Base-by-base conservation (phyloP, 1,140 invertebrate species). In the Drosophila persimilis region DNA sequence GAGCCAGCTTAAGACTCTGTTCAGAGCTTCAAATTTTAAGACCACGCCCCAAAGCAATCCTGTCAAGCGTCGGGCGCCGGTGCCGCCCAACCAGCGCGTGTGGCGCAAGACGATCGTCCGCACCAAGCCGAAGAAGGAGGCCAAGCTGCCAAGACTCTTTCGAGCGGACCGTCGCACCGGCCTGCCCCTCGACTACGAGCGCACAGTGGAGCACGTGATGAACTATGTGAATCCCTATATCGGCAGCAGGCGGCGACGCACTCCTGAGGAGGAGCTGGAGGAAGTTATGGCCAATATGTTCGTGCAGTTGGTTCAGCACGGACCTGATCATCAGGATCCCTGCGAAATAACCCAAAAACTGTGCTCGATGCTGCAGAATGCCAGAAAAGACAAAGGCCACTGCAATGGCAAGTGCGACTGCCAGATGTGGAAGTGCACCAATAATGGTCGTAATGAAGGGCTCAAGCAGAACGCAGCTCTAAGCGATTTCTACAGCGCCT, bases 111-210 rank as follows among this genome's bases (percentile, higher is more conserved):
- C 67, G 1, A 48, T 65, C 11, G 55, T 74, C 0, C 17, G 63
- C 2, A 48, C 9, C 0, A 84, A 77, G 24, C 58, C 67, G 0
- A 86, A 70, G 26, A 4, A n/a, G 8, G 57, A 54, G 13, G 6
- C 13, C 0, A 39, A 39, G 39, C 1, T 85, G 0, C 80, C 80
- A 0, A 48, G 45, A 15, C 22, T 86, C 7, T 85, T 85, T n/a
- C 77, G 81, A 0, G 17, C 60, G 20, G 80, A 85, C 39, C 20
- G 39, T 1, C 2, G n/a, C 6, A 85, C 80, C 0, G 80, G 80
- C 0, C 26, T 85, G 31, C 80, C 80, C 0, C 4, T 86, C 41
- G 80, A 86, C 29, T 85, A 85, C n/a, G 80, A 85, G 41, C 64
- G 43, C 3, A 85, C 59, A 0, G 80, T 86, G 8, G 55, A 85